Percentiles rank a stretch among this genome's conserved stretches.
Evolutionary conservation across 2,797 vertebrate species (phyloP).

Genomic region (Calcarius lapponicus): DNA sequence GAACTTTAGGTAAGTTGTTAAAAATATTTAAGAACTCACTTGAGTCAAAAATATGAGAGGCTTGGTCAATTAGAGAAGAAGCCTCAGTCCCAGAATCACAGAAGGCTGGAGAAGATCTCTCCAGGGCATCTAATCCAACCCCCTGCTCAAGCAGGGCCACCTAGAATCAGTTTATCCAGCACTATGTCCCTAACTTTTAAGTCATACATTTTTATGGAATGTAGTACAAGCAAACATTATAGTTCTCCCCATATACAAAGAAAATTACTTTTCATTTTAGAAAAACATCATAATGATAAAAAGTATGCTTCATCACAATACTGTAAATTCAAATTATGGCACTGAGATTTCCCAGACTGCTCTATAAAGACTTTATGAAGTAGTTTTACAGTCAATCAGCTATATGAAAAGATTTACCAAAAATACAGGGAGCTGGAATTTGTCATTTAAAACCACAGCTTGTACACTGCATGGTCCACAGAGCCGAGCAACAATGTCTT

Average conservation of each 20-base stretch:
- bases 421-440: constrained; percentile 97
- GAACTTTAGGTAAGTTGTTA: background rate
- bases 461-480: constrained; percentile 96
- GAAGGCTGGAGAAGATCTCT: background rate
- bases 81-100: background rate
- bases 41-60: background rate
- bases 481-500: constrained; percentile 88
- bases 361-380: background rate
- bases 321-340: background rate
- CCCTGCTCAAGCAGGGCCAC: background rate
- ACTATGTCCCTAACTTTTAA: background rate
- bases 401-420: constrained; percentile 80
- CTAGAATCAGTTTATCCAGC: background rate
- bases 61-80: background rate
- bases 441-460: constrained; percentile 96
- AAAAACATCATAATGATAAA: background rate
- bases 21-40: background rate
- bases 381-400: background rate
- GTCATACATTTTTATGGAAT: background rate
- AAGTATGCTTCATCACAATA: background rate
- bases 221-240: background rate
- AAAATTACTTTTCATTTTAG: background rate
- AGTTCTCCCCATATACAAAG: background rate
- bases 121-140: background rate
- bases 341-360: background rate